Conservation (phyloP, 2,888 invertebrate genomes). For the Auanema sp. region DNA sequence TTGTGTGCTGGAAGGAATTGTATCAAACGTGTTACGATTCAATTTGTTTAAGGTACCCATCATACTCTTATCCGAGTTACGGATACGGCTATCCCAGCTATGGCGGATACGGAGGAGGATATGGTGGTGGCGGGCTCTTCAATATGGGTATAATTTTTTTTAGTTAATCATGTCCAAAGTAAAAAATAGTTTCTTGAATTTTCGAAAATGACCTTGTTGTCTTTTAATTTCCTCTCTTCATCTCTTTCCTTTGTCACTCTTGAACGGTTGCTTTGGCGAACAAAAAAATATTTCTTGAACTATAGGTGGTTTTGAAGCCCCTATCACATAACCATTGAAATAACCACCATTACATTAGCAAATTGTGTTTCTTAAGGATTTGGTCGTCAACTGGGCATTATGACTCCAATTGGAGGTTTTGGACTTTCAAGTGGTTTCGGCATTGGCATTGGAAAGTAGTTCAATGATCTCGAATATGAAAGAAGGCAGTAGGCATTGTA, state of each 20-base stretch:
- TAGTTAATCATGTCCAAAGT: no score
- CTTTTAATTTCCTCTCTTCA: no score
- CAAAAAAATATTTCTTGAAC: no score
- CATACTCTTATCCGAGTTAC: slow-evolving; percentile 11
- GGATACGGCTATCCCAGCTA: slow-evolving; percentile 27
- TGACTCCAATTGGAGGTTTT: slow-evolving; percentile 37
- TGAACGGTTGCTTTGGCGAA: no score
- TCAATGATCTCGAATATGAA: slow-evolving; percentile 9
- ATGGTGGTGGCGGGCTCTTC: slow-evolving; percentile 20
- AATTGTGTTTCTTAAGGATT: slow-evolving; percentile 12
- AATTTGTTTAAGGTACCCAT: slow-evolving; percentile 7
- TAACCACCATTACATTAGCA: slow-evolving; percentile 14
- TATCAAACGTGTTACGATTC: no score
- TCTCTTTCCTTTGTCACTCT: no score
- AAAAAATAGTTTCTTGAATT: no score
- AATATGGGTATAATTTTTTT: slow-evolving; percentile 11
- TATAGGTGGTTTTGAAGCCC: no score
- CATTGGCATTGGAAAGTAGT: slow-evolving; percentile 27
- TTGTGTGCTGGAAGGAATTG: no score
- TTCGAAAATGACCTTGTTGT: no score
- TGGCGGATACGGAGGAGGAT: slow-evolving; percentile 25
- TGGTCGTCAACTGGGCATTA: slow-evolving; percentile 29
- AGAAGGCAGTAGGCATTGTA: background rate
- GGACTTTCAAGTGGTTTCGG: slow-evolving; percentile 34
- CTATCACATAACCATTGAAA: no score